Percentiles rank a stretch among this genome's conserved stretches.
phyloP scores from a whole-genome alignment of 2,888 invertebrate species.

The Lepidonotus clava region DNA sequence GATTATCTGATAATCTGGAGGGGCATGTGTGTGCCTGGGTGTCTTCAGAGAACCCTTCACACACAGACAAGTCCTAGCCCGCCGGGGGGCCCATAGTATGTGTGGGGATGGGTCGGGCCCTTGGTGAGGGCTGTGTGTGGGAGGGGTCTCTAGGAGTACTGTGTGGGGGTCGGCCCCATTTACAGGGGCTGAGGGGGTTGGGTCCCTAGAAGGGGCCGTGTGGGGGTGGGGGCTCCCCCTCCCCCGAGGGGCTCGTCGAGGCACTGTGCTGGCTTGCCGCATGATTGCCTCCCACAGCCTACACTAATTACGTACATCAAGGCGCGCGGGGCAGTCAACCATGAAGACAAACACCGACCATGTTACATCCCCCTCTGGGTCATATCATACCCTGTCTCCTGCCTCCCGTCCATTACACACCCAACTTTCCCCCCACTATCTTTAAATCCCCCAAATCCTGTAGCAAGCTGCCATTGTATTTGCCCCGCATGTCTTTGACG shows the following conservation, averaged over 20 bases:
- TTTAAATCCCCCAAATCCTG: neutral
- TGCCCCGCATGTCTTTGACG: neutral
- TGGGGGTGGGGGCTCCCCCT: neutral
- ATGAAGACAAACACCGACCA: constrained; percentile 29
- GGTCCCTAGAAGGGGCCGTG: neutral
- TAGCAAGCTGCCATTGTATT: neutral
- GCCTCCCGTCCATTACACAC: neutral
- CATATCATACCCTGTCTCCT: neutral
- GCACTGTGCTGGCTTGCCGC: constrained; percentile 4
- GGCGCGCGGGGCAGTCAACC: neutral
- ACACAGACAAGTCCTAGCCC: neutral
- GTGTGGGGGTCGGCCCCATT: neutral
- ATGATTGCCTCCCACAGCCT: constrained; percentile 2
- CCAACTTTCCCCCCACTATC: neutral
- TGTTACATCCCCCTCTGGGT: constrained; percentile 16
- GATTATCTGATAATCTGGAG: neutral
- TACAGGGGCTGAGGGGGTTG: neutral
- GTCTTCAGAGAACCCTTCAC: neutral
- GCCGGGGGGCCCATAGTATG: neutral
- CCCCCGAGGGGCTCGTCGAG: neutral
- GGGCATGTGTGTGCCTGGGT: neutral
- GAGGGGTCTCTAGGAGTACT: too few relatives aligned
- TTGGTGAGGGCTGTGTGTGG: too few relatives aligned
- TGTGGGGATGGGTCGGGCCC: neutral
- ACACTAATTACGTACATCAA: constrained; percentile 29